Conservation (phyloP, 2,113 vertebrate species). For the Alouatta palliata region DNA sequence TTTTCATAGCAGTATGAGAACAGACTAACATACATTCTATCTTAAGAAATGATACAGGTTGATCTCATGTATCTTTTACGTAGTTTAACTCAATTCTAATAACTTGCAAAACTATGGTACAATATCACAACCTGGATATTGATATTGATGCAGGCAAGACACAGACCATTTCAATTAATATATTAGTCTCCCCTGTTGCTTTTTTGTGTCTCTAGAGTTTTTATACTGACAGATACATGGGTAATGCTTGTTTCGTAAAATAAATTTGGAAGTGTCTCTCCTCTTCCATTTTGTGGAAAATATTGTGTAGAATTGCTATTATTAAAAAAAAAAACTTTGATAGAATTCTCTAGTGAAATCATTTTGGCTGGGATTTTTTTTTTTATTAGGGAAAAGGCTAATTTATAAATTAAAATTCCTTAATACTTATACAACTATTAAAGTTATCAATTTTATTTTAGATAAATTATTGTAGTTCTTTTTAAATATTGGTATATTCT, state of each 20-base stretch:
- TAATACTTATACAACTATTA: background rate
- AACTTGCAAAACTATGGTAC: background rate
- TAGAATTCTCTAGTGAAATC: background rate
- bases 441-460: background rate
- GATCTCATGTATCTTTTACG: background rate
- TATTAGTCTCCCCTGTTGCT: background rate
- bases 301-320: background rate
- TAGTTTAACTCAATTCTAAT: background rate
- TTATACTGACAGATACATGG: background rate
- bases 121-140: background rate
- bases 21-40: no score
- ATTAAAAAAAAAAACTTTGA: background rate
- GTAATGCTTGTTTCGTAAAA: background rate
- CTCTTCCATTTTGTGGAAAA: background rate
- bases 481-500: background rate
- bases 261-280: background rate
- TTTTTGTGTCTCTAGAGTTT: background rate
- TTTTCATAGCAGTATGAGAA: no score
- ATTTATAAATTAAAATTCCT: background rate
- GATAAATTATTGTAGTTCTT: background rate
- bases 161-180: background rate
- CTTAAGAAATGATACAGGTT: background rate
- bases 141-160: background rate
- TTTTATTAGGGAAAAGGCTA: background rate
- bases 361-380: background rate